Conservation (phyloP, 2,888 invertebrate genomes). For the Thera britannica region DNA sequence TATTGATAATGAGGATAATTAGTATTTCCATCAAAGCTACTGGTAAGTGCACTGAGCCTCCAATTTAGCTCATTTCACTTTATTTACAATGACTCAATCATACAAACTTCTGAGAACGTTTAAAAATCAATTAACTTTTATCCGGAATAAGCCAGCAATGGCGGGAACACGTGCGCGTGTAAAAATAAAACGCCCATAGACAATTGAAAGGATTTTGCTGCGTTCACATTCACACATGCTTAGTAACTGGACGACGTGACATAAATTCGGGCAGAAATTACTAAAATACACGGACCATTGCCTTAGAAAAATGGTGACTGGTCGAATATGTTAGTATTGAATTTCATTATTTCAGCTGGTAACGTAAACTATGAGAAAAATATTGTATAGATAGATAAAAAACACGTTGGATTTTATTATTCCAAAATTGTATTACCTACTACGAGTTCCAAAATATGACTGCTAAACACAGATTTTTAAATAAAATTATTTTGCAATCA, state of each 20-base stretch:
- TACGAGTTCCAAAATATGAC: too few relatives aligned
- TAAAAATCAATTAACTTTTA: constrained; percentile 74
- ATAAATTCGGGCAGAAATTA: too few relatives aligned
- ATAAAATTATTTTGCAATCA: too few relatives aligned
- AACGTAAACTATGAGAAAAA: too few relatives aligned
- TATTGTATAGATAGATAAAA: too few relatives aligned
- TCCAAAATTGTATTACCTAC: too few relatives aligned
- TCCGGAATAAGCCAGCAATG: constrained; percentile 58
- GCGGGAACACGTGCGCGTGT: constrained; percentile 57
- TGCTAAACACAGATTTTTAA: too few relatives aligned
- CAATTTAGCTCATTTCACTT: constrained; percentile 20
- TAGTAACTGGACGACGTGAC: constrained; percentile 20
- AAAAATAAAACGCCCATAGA: constrained; percentile 76
- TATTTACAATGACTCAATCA: constrained; percentile 59
- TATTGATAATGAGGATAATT: neutral
- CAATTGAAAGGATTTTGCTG: constrained; percentile 54
- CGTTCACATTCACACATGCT: constrained; percentile 27
- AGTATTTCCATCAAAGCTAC: constrained; percentile 14
- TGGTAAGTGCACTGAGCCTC: constrained; percentile 26
- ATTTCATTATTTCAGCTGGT: too few relatives aligned
- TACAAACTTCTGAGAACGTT: constrained; percentile 65
- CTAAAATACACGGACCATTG: too few relatives aligned
- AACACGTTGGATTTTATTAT: too few relatives aligned
- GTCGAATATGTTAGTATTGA: too few relatives aligned
- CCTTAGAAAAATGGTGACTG: too few relatives aligned